phyloP scores from a whole-genome alignment of 2,888 invertebrate species.

The Drosophila cognata region DNA sequence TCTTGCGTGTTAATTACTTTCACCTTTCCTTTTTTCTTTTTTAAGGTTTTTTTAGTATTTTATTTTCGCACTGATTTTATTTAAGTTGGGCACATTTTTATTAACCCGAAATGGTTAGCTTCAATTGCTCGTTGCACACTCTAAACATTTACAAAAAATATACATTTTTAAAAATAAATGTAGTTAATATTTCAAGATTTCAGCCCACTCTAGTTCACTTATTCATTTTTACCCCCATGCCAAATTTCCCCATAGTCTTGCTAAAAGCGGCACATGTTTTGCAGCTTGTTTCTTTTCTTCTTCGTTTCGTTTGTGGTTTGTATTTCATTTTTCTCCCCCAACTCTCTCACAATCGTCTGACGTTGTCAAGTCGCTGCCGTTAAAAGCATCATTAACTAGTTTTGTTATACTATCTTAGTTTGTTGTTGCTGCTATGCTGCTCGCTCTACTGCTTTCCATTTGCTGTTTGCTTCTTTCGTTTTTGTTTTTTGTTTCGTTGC shows the following conservation, averaged over 20 bases:
- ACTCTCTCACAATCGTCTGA: slow-evolving; percentile 8
- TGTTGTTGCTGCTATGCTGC: slow-evolving; percentile 27
- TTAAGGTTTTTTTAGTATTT: slow-evolving; percentile 15
- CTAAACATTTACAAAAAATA: slow-evolving; percentile 17
- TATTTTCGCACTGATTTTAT: slow-evolving; percentile 27
- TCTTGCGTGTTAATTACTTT: slow-evolving; percentile 27
- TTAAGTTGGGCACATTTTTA: slow-evolving; percentile 47
- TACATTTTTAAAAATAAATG: neutral
- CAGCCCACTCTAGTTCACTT: neutral
- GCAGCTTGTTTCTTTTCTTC: slow-evolving; percentile 10
- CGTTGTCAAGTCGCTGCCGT: slow-evolving; percentile 32
- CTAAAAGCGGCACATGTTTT: slow-evolving; percentile 32
- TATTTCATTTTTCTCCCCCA: slow-evolving; percentile 9
- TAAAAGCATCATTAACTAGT: slow-evolving; percentile 55
- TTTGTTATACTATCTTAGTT: slow-evolving; percentile 54
- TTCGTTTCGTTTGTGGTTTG: slow-evolving; percentile 14
- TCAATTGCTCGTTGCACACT: slow-evolving; percentile 13
- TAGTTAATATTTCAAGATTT: neutral
- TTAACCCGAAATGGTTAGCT: slow-evolving; percentile 20
- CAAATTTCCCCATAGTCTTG: neutral
- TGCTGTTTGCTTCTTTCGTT: slow-evolving; percentile 8
- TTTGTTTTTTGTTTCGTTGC: slow-evolving; percentile 20
- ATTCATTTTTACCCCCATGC: neutral
- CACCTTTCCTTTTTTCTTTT: slow-evolving; percentile 13
- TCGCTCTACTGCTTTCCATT: slow-evolving; percentile 25